Percentiles rank a stretch among this genome's conserved stretches.
phyloP scores from a whole-genome alignment of 2,797 vertebrate species.

The Tamandua tetradactyla region DNA sequence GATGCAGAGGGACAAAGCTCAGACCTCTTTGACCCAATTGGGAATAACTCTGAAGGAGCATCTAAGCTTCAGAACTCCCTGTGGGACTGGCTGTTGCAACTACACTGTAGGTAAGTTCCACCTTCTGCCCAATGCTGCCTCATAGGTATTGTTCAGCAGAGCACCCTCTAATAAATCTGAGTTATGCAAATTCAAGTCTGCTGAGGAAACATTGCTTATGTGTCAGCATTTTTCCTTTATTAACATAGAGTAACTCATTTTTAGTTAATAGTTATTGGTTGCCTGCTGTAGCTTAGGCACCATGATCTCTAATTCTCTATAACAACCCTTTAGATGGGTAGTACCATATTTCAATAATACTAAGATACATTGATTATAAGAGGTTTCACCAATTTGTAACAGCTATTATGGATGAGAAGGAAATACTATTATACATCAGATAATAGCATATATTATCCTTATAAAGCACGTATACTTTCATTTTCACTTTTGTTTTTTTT shows the following conservation, averaged over 20 bases:
- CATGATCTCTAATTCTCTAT: not conserved
- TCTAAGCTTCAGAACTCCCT: not conserved
- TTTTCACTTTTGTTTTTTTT: not conserved
- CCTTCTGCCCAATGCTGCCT: not conserved
- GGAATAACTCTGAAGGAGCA: not conserved
- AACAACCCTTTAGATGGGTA: not conserved
- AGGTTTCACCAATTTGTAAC: constrained; percentile 18
- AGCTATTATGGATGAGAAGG: constrained; percentile 25
- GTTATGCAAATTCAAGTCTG: not conserved
- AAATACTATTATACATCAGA: not conserved
- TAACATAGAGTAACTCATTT: not conserved
- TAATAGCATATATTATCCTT: not conserved
- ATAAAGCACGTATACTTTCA: not conserved
- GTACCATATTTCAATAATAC: not conserved
- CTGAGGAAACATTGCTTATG: not conserved
- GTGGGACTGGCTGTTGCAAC: not conserved
- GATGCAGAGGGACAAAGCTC: constrained; percentile 45
- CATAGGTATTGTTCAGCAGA: not conserved
- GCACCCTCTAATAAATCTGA: not conserved
- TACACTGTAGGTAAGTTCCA: not conserved
- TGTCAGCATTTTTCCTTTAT: not conserved
- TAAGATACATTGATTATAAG: not conserved
- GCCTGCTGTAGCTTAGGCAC: not conserved
- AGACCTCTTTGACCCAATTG: not conserved
- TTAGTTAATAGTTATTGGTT: not conserved